Conservation (phyloP, 2,888 invertebrate species). For the Cartodere bifasciata region DNA sequence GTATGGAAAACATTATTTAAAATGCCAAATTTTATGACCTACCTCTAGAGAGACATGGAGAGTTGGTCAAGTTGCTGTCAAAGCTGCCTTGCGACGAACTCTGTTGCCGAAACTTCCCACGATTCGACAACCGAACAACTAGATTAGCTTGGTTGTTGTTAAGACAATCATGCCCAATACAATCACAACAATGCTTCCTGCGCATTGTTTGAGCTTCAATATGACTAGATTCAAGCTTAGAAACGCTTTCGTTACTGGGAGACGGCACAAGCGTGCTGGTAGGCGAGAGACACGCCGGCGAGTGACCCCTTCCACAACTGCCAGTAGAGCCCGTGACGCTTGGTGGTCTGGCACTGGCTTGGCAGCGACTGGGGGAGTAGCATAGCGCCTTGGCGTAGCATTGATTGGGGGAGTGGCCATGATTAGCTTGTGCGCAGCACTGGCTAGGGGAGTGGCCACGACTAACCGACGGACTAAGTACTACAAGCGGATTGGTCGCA, state of each 20-base stretch:
- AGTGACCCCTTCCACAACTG: too few relatives aligned
- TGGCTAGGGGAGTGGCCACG: conserved; percentile 22
- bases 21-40: conserved; percentile 15
- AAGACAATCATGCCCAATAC: too few relatives aligned
- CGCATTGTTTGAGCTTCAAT: too few relatives aligned
- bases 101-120: conserved; percentile 31
- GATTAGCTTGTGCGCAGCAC: too few relatives aligned
- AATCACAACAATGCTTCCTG: too few relatives aligned
- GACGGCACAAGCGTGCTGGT: conserved; percentile 28
- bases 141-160: conserved; percentile 22
- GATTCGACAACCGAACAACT: conserved; percentile 20
- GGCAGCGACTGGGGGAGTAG: too few relatives aligned
- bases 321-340: too few relatives aligned
- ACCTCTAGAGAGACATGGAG: conserved; percentile 46
- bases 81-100: conserved; percentile 36
- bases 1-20: background rate
- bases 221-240: too few relatives aligned
- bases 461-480: conserved; percentile 26
- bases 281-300: conserved; percentile 24
- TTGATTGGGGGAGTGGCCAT: too few relatives aligned
- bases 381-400: too few relatives aligned
- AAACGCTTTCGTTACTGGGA: conserved; percentile 23
- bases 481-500: conserved; percentile 22
- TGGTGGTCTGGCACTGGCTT: too few relatives aligned
- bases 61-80: conserved; percentile 37